Evolutionary conservation across 2,113 vertebrate species (phyloP).

Genomic region (Sigmodon hispidus): DNA sequence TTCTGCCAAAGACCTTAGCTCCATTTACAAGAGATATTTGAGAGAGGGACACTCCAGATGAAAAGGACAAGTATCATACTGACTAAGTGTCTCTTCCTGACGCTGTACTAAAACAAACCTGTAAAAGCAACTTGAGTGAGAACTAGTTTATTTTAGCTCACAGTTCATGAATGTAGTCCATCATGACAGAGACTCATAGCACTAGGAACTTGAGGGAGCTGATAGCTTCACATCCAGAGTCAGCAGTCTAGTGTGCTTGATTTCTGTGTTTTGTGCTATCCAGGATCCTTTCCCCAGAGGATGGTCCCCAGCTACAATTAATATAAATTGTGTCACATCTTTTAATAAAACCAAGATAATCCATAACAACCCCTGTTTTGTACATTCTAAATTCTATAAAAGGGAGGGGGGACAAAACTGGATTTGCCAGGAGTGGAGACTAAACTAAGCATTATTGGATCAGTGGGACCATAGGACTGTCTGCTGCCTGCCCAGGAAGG

Average conservation of each 20-base stretch:
- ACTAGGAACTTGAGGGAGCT: too few relatives aligned
- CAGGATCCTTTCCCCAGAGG: neutral
- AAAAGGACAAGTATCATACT: neutral
- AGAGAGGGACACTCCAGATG: accelerated
- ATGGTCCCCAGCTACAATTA: neutral
- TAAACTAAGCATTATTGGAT: too few relatives aligned
- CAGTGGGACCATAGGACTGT: too few relatives aligned
- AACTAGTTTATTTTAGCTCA: neutral
- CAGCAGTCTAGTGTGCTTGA: neutral
- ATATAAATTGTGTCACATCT: neutral
- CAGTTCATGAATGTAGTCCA: neutral
- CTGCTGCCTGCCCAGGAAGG: too few relatives aligned
- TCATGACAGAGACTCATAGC: neutral
- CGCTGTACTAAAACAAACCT: neutral
- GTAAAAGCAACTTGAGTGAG: neutral
- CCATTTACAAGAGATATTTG: neutral
- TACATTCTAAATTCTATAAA: neutral
- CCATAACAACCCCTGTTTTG: neutral
- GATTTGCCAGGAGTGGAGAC: too few relatives aligned
- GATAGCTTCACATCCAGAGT: neutral
- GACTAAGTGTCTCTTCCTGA: too few relatives aligned
- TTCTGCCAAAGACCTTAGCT: neutral
- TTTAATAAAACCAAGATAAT: neutral
- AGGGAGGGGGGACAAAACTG: too few relatives aligned
- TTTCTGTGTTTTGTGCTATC: neutral